Base-by-base conservation (phyloP, 2,888 invertebrate genomes). In the Temnothorax ravouxi region DNA sequence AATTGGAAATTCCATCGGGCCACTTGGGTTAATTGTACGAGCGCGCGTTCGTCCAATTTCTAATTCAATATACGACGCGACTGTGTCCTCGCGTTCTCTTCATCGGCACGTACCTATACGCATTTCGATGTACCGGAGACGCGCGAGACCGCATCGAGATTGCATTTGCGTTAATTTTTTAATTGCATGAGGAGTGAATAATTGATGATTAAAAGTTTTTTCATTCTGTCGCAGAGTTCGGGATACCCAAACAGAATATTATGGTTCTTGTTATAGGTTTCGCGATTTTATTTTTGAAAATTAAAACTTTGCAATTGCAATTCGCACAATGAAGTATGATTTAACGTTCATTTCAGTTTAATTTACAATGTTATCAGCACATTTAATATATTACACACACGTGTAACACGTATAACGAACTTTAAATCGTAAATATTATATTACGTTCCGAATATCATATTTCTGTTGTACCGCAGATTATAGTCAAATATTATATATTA, bases 11-110 rank as follows among this genome's bases (percentile, higher is more conserved):
- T 79, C 59, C 79, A 79, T 41, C 47, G 25, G 52, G 59, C 59
- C 59, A 79, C 79, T 79, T 59, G 79, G 38, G 47, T 79, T 79
- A 79, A 79, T 79, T 79, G 79, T 79, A 79, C 47, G 47, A n/a
- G 59, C 59, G 71, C 59, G 71, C 47, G 71, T 79, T 59, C 59
- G 38, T 79, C 59, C 71, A 79, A 79, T 79, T 79, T 71, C 79
- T 79, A 79, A 79, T 71, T 71, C 59, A 71, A 71, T 79, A 71
- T 59, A 79, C 47, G 59, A 34, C 71, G 15, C 71, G 15, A 59
- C 59, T 38, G 38, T 71, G 56, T 79, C 47, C 47, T 71, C 18
- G 59, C 47, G 11, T 9, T 64, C 62, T 61, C 18, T 34, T 71
- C 47, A 38, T 59, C 15, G 44, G 21, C 25, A 34, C 25, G 54